Percentiles rank a stretch among this genome's conserved stretches.
phyloP scores from a whole-genome alignment of 64 coral and sea anemone genomes.

The Dendronephthya gigantea region DNA sequence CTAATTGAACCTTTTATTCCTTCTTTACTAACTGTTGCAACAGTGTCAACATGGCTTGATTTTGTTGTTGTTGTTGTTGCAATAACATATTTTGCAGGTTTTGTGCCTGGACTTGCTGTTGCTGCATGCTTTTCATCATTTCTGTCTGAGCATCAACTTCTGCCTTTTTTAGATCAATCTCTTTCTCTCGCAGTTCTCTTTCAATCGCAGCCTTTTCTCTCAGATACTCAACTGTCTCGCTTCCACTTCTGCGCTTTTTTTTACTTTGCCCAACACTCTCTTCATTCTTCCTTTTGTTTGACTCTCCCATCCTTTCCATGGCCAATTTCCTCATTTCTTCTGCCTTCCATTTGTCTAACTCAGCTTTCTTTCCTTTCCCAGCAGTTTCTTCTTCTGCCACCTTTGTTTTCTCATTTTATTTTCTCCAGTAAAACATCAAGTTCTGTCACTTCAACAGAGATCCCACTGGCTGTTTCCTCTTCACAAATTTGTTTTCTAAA shows the following conservation, averaged over 20 bases:
- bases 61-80: neutral
- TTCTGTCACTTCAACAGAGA: conserved; percentile 4
- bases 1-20: too few species aligned
- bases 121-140: conserved; percentile 5
- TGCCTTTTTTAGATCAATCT: neutral
- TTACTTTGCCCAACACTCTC: neutral
- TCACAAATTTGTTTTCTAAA: neutral
- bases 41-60: neutral
- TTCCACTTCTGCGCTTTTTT: neutral
- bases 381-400: neutral
- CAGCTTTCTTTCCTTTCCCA: neutral
- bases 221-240: neutral
- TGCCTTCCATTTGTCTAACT: neutral
- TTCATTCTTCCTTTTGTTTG: neutral
- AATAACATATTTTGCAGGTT: neutral
- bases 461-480: conserved; percentile 18
- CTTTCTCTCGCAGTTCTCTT: neutral
- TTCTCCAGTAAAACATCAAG: conserved; percentile 4
- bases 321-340: conserved; percentile 18
- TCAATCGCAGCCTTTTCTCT: neutral
- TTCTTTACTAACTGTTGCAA: neutral
- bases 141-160: conserved; percentile 9
- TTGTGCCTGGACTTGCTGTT: neutral
- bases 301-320: neutral
- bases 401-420: too few species aligned